A percentile compares a stretch with the other conserved stretches of the same genome.
These are phyloP conservation scores for Beris morrisii DNA, from an alignment of 2,888 invertebrate genomes.

Conservation along the genomic window DNA sequence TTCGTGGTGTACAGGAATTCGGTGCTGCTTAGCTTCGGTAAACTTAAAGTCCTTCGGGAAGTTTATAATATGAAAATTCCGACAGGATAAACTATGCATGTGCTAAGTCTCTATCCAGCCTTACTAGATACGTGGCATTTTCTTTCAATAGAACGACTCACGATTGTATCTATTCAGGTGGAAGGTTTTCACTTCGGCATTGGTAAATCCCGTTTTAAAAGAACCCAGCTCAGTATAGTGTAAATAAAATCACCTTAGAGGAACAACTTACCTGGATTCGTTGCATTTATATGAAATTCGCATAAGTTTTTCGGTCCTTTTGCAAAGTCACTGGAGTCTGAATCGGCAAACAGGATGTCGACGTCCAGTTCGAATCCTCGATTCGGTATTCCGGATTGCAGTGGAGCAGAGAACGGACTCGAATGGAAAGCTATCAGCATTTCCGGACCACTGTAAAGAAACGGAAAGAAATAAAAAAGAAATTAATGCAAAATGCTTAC, in stretches of 20 bases:
- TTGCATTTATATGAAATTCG: constrained; percentile 77
- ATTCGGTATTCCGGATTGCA: constrained; percentile 67
- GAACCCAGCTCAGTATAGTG: no score
- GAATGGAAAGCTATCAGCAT: constrained; percentile 89
- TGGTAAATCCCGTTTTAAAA: no score
- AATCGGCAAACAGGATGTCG: constrained; percentile 86
- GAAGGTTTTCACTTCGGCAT: no score
- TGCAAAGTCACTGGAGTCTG: constrained; percentile 82
- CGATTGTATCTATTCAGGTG: no score
- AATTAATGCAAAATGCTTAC: constrained; percentile 2
- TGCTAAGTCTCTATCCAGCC: no score
- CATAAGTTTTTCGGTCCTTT: constrained; percentile 60
- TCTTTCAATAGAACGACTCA: no score
- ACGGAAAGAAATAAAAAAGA: constrained; percentile 16
- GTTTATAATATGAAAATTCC: no score
- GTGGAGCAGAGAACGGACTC: constrained; percentile 78
- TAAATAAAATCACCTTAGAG: no score
- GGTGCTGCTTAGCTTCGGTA: no score
- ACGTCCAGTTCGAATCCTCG: constrained; percentile 83
- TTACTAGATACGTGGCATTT: no score
- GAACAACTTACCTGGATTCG: constrained; percentile 56
- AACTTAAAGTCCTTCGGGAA: no score
- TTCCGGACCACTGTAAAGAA: constrained; percentile 66
- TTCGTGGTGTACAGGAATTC: not conserved
- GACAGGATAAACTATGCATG: no score